Evolutionary conservation across 92 coral and sea anemone genomes (phyloP), one percentile per base, ranked within the genome.

Genomic region (Muricea muricata): DNA sequence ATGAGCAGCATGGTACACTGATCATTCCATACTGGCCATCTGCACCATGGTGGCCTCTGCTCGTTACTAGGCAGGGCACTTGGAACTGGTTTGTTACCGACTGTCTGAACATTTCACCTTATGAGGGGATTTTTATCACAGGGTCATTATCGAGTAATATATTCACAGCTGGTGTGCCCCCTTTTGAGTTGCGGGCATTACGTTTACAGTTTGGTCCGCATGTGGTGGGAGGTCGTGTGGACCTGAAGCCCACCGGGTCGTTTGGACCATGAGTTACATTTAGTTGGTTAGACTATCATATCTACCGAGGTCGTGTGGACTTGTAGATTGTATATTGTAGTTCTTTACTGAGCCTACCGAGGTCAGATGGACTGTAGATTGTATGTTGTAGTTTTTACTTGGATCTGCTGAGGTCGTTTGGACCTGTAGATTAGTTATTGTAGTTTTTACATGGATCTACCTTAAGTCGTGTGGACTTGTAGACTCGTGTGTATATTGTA

Each of bases 1-100:
- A 86, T 6, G 47, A 47, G 17, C 92, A 92, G 76, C 73, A 77
- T 30, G 93, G 93, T 25, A 90, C 96, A 26, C 81, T 90, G 47
- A 30, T 86, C 46, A 82, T 90, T 73, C 96, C 93, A 14, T 75
- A 84, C 21, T 87, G 93, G 95, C 89, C 82, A 29, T 89, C 95
- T 12, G 93, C 95, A 39, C 89, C 86, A 12, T 92, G 93, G 93
- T 92, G 93, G 92, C 93, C 96, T 29, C 84, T 91, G 40, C 89
- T 86, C 11, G 39, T 92, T 45, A 75, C 54, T 75, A 89, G 48
- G 37, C 18, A 67, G 83, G 92, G 91, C 28, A 17, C 54, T 31
- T 90, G 88, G 87, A 73, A 81, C n/a, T 54, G 32, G 70, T 92
- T 87, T 73, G 58, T 92, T 12, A 74, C 29, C 39, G 82, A 28